These are phyloP conservation scores for Hydroisotoma schaefferi DNA, from an alignment of 2,888 invertebrate genomes.

Conservation along the genomic window DNA sequence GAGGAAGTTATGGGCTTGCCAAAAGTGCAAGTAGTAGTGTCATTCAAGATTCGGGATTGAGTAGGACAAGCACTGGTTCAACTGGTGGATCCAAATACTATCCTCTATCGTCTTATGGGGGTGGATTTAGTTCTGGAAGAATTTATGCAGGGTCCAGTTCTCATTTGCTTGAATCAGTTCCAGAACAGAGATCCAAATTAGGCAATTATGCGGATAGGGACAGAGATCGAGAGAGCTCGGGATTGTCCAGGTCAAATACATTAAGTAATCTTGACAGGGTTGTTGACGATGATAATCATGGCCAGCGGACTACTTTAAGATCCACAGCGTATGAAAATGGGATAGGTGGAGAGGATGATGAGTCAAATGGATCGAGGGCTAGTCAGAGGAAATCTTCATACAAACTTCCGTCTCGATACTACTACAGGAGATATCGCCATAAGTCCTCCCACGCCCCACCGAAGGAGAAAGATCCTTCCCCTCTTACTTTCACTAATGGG, in stretches of 20 bases:
- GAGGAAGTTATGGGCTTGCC: slow-evolving; percentile 40
- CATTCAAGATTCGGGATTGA: slow-evolving; percentile 36
- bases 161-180: slow-evolving; percentile 44
- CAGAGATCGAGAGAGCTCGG: slow-evolving; percentile 52
- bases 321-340: slow-evolving; percentile 11
- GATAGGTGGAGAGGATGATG: slow-evolving; percentile 22
- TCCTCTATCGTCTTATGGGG: slow-evolving; percentile 39
- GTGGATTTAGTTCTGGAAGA: slow-evolving; percentile 33
- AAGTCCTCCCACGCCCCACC: slow-evolving; percentile 55
- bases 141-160: slow-evolving; percentile 41
- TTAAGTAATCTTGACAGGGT: slow-evolving; percentile 37
- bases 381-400: slow-evolving; percentile 39
- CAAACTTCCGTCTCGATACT: slow-evolving; percentile 47
- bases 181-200: slow-evolving; percentile 31
- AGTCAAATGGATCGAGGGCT: slow-evolving; percentile 15
- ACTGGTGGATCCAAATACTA: slow-evolving; percentile 33
- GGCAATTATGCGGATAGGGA: slow-evolving; percentile 9
- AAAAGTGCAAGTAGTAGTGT: slow-evolving; percentile 48
- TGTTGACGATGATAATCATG: slow-evolving; percentile 30
- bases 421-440: slow-evolving; percentile 45
- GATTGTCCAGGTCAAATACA: slow-evolving; percentile 52
- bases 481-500: slow-evolving; percentile 67
- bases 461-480: slow-evolving; percentile 71
- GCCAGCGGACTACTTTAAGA: not conserved
- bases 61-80: not conserved